A percentile compares a stretch with the other conserved stretches of the same genome.
These are phyloP conservation scores for Hyla sarda DNA, from an alignment of 2,113 vertebrate genomes.

Conservation along the genomic window DNA sequence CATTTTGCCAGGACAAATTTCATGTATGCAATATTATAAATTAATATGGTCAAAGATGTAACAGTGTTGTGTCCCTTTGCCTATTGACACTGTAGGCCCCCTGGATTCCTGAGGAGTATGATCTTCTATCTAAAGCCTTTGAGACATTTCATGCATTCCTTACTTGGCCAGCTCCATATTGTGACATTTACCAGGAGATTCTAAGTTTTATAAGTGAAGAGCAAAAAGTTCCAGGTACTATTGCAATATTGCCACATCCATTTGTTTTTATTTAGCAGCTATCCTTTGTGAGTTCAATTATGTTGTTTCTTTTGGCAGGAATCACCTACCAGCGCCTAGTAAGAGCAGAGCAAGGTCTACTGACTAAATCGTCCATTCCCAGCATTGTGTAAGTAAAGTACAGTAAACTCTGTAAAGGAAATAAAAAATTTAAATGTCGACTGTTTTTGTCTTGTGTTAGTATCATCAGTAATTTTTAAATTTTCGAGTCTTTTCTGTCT, in stretches of 20 bases:
- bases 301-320: slow-evolving; percentile 70
- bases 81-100: slow-evolving; percentile 81
- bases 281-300: no score
- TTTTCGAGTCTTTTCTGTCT: no score
- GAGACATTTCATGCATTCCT: slow-evolving; percentile 86
- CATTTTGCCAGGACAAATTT: background rate
- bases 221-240: slow-evolving; percentile 86
- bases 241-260: background rate
- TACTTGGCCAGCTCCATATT: slow-evolving; percentile 93
- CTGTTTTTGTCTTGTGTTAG: no score
- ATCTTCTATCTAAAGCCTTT: slow-evolving; percentile 83
- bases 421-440: no score
- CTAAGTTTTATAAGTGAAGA: slow-evolving; percentile 88
- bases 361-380: slow-evolving; percentile 70
- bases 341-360: slow-evolving; percentile 88
- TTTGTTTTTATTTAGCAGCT: background rate
- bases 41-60: background rate
- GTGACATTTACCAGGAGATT: slow-evolving; percentile 82
- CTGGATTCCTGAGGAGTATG: slow-evolving; percentile 78
- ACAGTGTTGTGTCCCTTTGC: background rate
- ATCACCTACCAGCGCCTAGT: slow-evolving; percentile 94
- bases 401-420: background rate
- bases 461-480: no score
- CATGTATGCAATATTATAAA: background rate
- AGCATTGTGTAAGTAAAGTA: slow-evolving; percentile 86